These are phyloP conservation scores for Rhyacophila evoluta DNA, from an alignment of 2,888 invertebrate genomes.

Conservation along the genomic window DNA sequence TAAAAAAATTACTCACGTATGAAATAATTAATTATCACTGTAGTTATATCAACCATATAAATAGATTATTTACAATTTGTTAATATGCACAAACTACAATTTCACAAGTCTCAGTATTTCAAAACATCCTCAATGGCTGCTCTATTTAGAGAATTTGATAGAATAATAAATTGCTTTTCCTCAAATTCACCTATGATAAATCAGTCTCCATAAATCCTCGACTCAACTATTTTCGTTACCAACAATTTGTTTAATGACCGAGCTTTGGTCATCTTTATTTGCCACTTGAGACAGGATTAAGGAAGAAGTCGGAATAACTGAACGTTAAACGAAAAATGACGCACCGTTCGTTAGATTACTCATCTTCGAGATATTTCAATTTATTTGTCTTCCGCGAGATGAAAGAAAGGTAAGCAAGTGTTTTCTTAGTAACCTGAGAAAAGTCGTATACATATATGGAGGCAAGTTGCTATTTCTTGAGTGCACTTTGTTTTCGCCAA, in stretches of 20 bases:
- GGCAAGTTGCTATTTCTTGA: not conserved
- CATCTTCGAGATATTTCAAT: conserved; percentile 15
- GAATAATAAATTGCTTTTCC: not conserved
- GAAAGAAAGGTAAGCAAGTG: not conserved
- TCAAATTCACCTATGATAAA: not conserved
- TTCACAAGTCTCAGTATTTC: too few species aligned
- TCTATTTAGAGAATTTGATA: too few species aligned
- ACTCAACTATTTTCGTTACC: not conserved
- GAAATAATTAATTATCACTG: too few species aligned
- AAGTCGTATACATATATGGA: not conserved
- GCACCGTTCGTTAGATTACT: not conserved
- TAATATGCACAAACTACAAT: too few species aligned
- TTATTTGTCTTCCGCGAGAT: not conserved
- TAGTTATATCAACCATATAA: too few species aligned
- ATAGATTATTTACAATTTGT: too few species aligned
- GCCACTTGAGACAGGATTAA: conserved; percentile 17
- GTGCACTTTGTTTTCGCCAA: not conserved
- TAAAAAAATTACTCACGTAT: too few species aligned
- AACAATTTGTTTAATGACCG: conserved; percentile 4
- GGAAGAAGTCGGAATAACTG: not conserved
- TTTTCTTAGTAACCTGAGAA: conserved; percentile 6
- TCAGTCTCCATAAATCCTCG: conserved; percentile 4
- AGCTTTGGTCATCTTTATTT: not conserved
- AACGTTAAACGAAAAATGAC: conserved; percentile 10
- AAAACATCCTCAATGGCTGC: too few species aligned